A percentile compares a stretch with the other conserved stretches of the same genome.
These are phyloP conservation scores for Lates japonicus DNA, from an alignment of 2,797 vertebrate species.

Conservation along the genomic window DNA sequence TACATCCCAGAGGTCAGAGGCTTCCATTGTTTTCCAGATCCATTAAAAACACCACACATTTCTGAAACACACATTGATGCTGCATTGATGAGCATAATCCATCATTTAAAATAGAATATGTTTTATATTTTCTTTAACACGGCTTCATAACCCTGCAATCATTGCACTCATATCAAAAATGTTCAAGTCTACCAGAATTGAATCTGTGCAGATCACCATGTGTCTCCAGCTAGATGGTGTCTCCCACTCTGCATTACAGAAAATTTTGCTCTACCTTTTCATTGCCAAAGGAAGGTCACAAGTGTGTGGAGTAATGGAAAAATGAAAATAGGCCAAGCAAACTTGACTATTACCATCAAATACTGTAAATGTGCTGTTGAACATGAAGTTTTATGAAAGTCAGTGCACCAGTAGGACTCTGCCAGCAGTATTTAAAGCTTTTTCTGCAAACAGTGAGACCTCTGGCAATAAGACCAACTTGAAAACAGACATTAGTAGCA, in stretches of 20 bases:
- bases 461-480: not conserved
- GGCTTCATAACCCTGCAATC: not conserved
- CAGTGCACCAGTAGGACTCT: not conserved
- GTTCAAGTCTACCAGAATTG: constrained; percentile 1
- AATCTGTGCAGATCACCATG: constrained; percentile 13
- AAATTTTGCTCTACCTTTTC: not conserved
- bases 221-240: not conserved
- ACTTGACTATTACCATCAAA: not conserved
- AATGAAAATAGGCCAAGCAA: not conserved
- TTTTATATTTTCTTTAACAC: constrained; percentile 11
- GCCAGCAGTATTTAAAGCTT: too few species aligned
- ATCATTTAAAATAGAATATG: constrained; percentile 21
- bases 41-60: constrained; percentile 15
- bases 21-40: constrained; percentile 19
- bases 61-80: constrained; percentile 19
- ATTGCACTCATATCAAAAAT: not conserved
- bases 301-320: not conserved
- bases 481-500: not conserved
- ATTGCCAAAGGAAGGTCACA: not conserved
- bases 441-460: not conserved
- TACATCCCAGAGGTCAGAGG: constrained; percentile 18
- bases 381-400: not conserved
- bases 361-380: not conserved
- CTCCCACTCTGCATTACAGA: not conserved
- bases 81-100: constrained; percentile 20